Evolutionary conservation across 92 coral and sea anemone species (phyloP).

Genomic region (Zoanthus solanderi): DNA sequence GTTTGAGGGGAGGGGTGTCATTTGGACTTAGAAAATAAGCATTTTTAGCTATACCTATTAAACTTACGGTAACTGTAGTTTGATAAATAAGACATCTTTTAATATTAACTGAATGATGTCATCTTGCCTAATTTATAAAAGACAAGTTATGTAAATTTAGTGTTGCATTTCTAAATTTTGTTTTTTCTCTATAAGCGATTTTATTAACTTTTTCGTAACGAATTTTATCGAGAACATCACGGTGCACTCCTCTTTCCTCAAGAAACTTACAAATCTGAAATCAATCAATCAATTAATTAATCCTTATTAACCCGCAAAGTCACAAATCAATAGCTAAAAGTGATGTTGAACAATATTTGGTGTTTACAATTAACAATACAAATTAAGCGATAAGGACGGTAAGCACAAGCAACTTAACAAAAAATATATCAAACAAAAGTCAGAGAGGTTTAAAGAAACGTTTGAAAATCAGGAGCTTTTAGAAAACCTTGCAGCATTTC

Average conservation of each 20-base stretch:
- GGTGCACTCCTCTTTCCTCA: not conserved
- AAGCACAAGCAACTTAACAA: too few relatives aligned
- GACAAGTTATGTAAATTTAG: not conserved
- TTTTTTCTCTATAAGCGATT: not conserved
- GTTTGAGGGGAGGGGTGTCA: not conserved
- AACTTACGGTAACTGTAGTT: not conserved
- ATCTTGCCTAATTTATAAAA: not conserved
- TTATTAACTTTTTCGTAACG: not conserved
- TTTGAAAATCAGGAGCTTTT: too few relatives aligned
- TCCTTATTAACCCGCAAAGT: too few relatives aligned
- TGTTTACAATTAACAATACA: too few relatives aligned
- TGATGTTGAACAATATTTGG: too few relatives aligned
- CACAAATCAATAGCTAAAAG: too few relatives aligned
- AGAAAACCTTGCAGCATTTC: too few relatives aligned
- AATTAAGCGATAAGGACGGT: too few relatives aligned
- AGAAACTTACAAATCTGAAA: not conserved
- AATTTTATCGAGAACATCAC: not conserved
- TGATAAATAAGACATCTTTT: too few relatives aligned
- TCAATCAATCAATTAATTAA: too few relatives aligned
- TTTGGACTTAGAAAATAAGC: not conserved
- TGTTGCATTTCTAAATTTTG: not conserved
- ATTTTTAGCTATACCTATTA: not conserved
- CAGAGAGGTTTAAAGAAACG: too few relatives aligned
- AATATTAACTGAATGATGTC: not conserved
- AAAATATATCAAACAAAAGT: too few relatives aligned